phyloP scores from a whole-genome alignment of 1,140 invertebrate species.

The Lucilia sericata region DNA sequence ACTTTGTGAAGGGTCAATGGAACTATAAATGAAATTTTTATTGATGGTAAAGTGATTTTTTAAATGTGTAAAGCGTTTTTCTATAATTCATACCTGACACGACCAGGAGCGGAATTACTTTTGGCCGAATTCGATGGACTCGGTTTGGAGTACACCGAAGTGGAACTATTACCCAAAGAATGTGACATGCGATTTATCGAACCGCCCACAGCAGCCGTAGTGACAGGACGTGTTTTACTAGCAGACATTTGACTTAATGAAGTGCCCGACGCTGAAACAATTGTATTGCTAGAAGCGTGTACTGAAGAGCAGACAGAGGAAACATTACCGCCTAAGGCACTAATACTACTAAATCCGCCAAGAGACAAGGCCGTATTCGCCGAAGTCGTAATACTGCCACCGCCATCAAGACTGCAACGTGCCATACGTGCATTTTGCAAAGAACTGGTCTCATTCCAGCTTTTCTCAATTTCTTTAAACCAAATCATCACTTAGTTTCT shows the following conservation, averaged over 20 bases:
- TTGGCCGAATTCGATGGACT: constrained; percentile 67
- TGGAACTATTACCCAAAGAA: constrained; percentile 68
- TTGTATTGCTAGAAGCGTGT: constrained; percentile 58
- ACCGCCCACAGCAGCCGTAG: constrained; percentile 78
- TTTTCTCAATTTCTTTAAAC: constrained; percentile 63
- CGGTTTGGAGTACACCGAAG: constrained; percentile 65
- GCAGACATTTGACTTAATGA: constrained; percentile 67
- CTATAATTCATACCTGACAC: constrained; percentile 55
- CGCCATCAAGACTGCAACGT: background rate
- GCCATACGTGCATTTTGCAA: constrained; percentile 26
- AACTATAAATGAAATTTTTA: constrained; percentile 53
- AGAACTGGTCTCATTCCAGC: constrained; percentile 57
- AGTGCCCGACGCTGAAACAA: constrained; percentile 61
- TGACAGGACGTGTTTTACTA: constrained; percentile 74
- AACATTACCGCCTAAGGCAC: constrained; percentile 46
- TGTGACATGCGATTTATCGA: constrained; percentile 67
- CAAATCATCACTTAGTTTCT: constrained; percentile 60
- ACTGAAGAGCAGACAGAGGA: constrained; percentile 58
- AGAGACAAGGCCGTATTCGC: constrained; percentile 12
- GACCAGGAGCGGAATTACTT: constrained; percentile 66
- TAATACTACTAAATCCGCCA: constrained; percentile 38
- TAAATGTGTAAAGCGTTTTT: background rate
- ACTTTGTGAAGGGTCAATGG: constrained; percentile 67
- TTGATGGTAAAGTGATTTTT: background rate
- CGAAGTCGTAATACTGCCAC: constrained; percentile 37